These are phyloP conservation scores for Melanotaenia duboulayi DNA, from an alignment of 2,113 vertebrate species.

Conservation along the genomic window DNA sequence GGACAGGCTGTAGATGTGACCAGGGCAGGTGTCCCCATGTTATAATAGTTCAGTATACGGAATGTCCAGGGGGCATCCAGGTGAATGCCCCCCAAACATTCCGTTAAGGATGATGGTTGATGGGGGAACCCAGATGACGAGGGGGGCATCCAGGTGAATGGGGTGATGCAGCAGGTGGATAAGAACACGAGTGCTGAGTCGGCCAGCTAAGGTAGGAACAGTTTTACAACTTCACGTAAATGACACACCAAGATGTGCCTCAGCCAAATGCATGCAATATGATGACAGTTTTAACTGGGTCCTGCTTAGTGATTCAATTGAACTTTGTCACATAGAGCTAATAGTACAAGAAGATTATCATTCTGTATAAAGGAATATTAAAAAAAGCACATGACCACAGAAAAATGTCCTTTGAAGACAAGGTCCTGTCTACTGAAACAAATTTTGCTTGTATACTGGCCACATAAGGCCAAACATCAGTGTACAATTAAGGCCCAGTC, in stretches of 20 bases:
- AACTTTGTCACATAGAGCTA: constrained; percentile 29
- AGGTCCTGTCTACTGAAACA: constrained; percentile 44
- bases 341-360: constrained; percentile 21
- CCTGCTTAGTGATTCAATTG: constrained; percentile 30
- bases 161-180: no score
- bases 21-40: no score
- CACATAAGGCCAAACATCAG: constrained; percentile 77
- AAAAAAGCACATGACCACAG: constrained; percentile 51
- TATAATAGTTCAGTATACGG: no score
- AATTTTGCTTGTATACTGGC: constrained; percentile 50
- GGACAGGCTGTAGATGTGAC: no score
- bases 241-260: neutral
- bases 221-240: neutral
- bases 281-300: constrained; percentile 8
- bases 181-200: no score
- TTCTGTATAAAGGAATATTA: constrained; percentile 32
- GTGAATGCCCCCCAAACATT: no score
- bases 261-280: neutral
- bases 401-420: constrained; percentile 46
- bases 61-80: no score
- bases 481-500: constrained; percentile 75
- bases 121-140: no score
- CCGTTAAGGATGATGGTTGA: no score
- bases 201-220: neutral
- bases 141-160: no score